Base-by-base conservation (phyloP, 1,140 invertebrate species). In the Heliconius hewitsoni region DNA sequence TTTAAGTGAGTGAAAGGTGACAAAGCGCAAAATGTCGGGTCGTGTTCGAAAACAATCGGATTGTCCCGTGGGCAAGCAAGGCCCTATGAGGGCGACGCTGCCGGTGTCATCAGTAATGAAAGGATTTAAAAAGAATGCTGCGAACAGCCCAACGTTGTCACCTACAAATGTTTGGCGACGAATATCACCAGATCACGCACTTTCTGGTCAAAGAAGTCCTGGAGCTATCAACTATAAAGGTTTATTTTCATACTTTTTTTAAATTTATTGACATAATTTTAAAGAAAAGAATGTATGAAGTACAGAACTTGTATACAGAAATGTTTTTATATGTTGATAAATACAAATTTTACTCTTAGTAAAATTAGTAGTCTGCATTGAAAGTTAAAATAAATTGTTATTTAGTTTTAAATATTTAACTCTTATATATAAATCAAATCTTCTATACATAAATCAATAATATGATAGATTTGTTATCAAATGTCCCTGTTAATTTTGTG, bases 201-300 rank as follows among this genome's bases (percentile, higher is more conserved):
- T 95, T 46, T 96, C 96, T 76, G 96, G 97, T 27, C 96, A 97
- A 83, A 95, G 96, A 78, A 97, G 96, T 89, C 97, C 97, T 84
- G 96, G 97, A 70, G 96, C 96, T 79, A 94, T 96, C 80, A 96
- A 96, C 85, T 96, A 96, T 87, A 97, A 96, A 96, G 96, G 96
- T 96, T 55, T 80, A 74, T 11, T 74, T 82, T 39, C 73, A 34
- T 55, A n/a, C 5, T 23, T 57, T 8, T 23, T n/a, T 30, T 13
- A 16, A 30, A 27, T 16, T 23, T 27, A 66, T 30, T 23, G 19
- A 3, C 8, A 60, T 60, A 9, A 60, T 60, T 60, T 60, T 60
- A 60, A 23, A 11, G 11, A 60, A 27, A 52, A 18, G 5, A 18
- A 52, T 5, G 42, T 52, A 19, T 19, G 16, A 18, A 52, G 16